A percentile compares a stretch with the other conserved stretches of the same genome.
Conservation (phyloP, 2,113 vertebrate species). For the Athene cunicularia region DNA sequence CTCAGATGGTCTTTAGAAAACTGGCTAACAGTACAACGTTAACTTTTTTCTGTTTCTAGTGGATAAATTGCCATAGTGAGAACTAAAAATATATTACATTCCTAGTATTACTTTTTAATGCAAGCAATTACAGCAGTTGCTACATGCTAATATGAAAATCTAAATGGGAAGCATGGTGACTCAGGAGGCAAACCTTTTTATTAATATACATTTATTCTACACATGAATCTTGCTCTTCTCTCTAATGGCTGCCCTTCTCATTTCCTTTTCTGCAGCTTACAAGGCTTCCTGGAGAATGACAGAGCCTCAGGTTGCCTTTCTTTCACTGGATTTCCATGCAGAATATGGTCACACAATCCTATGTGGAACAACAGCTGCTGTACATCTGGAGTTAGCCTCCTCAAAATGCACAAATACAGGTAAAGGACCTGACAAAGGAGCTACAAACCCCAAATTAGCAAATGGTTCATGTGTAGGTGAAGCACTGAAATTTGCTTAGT, state of each 20-base stretch:
- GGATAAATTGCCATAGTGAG: neutral
- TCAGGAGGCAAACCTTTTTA: conserved; percentile 10
- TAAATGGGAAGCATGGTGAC: neutral
- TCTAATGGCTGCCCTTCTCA: neutral
- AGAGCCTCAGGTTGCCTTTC: neutral
- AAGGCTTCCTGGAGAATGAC: neutral
- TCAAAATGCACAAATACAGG: neutral
- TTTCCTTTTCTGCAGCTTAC: neutral
- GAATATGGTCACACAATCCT: neutral
- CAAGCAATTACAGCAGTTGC: neutral
- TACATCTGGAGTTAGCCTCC: neutral
- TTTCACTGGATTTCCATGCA: fast-evolving
- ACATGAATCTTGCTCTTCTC: neutral
- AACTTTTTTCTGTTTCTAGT: neutral
- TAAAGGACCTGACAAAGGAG: neutral
- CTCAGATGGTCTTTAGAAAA: neutral
- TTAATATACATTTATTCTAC: conserved; percentile 31
- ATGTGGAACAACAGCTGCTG: neutral
- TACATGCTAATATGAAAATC: neutral
- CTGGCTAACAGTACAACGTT: neutral
- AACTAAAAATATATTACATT: neutral
- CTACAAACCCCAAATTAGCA: neutral
- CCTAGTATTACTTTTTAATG: neutral
- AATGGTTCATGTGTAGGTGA: neutral
- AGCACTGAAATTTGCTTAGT: neutral